Percentiles rank a stretch among this genome's conserved stretches.
Evolutionary conservation across 2,113 vertebrate species (phyloP).

Genomic region (Phalacrocorax pelagicus): DNA sequence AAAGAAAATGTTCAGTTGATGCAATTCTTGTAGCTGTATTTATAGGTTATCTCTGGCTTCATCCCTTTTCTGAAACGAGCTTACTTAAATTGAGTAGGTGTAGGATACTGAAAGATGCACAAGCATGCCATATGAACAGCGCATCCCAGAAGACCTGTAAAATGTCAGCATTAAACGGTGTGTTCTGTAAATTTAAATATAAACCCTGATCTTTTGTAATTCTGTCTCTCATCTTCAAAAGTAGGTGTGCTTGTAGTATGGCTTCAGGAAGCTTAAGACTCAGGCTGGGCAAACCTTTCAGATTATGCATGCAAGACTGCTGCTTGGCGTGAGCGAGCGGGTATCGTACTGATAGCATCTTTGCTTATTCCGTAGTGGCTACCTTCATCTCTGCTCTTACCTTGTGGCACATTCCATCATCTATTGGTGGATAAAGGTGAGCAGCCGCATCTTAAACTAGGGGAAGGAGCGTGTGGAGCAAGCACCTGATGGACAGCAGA

Average conservation of each 20-base stretch:
- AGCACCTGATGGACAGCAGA: neutral
- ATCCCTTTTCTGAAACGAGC: neutral
- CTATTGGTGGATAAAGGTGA: neutral
- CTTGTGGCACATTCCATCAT: neutral
- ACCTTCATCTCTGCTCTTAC: neutral
- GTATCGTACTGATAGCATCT: neutral
- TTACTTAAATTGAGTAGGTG: neutral
- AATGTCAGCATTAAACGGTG: neutral
- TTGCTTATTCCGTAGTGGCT: neutral
- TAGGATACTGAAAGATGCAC: neutral
- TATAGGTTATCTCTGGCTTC: neutral
- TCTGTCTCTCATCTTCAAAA: neutral
- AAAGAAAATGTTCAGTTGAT: neutral
- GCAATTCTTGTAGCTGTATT: neutral
- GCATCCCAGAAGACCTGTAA: neutral
- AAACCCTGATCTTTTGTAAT: neutral
- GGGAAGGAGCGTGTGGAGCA: neutral
- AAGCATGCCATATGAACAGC: neutral
- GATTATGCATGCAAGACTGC: neutral
- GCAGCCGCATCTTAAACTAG: neutral
- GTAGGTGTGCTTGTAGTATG: neutral
- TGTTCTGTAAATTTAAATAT: neutral
- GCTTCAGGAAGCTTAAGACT: neutral
- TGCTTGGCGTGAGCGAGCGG: neutral
- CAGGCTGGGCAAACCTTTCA: neutral